Percentiles rank a stretch among this genome's conserved stretches.
Evolutionary conservation across 2,797 vertebrate species (phyloP).

Genomic region (Cynodonichthys magdalenae): DNA sequence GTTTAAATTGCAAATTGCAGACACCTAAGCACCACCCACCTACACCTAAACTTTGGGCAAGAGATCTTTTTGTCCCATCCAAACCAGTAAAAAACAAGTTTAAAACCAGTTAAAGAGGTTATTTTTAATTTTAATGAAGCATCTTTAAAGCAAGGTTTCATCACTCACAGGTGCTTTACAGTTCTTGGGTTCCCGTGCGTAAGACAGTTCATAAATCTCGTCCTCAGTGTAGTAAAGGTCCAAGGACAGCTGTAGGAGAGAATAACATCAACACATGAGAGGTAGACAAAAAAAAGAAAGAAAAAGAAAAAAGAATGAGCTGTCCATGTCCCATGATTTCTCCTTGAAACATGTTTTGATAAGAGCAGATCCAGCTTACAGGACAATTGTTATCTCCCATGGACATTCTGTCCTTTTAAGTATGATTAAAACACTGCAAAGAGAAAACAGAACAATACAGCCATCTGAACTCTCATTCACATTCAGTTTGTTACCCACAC

Average conservation of each 20-base stretch:
- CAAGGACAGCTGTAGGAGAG: constrained; percentile 86
- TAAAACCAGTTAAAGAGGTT: too few relatives aligned
- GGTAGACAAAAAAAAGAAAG: constrained; percentile 17
- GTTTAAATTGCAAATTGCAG: not conserved
- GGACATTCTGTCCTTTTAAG: constrained; percentile 56
- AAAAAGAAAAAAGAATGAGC: constrained; percentile 13
- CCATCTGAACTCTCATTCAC: constrained; percentile 70
- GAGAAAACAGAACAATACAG: constrained; percentile 59
- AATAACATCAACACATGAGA: constrained; percentile 21
- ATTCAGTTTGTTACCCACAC: constrained; percentile 72
- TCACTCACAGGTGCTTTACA: constrained; percentile 88
- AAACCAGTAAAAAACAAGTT: too few relatives aligned
- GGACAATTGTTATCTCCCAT: constrained; percentile 56
- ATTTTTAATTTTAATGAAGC: not conserved
- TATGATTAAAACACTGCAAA: constrained; percentile 39
- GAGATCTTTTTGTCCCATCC: not conserved
- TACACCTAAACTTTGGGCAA: not conserved
- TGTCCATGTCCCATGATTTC: constrained; percentile 25
- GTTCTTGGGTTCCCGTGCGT: constrained; percentile 93
- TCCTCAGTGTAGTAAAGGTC: constrained; percentile 97
- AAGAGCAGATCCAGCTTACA: constrained; percentile 36
- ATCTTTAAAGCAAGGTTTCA: not conserved
- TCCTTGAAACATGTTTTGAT: constrained; percentile 54
- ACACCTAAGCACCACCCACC: not conserved
- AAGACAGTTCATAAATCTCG: constrained; percentile 96